These are phyloP conservation scores for Neoaliturus tenellus DNA, from an alignment of 2,888 invertebrate species.

Conservation along the genomic window DNA sequence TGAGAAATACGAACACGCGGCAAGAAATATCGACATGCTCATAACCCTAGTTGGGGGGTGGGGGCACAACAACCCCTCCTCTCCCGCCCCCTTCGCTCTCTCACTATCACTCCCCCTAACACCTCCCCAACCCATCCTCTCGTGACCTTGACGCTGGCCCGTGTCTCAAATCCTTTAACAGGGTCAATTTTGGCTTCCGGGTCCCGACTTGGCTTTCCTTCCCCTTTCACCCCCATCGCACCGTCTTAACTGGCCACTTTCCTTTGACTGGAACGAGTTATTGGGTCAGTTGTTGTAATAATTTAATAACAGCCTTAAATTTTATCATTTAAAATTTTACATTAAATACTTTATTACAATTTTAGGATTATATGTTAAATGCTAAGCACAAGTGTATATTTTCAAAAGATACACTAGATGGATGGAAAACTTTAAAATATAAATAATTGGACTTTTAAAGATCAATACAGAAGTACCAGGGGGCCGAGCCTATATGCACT, in stretches of 20 bases:
- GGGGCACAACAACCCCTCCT: conserved; percentile 7
- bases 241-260: background rate
- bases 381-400: too few species aligned
- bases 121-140: background rate
- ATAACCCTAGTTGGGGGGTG: conserved; percentile 46
- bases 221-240: background rate
- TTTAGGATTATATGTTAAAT: too few species aligned
- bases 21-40: conserved; percentile 52
- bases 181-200: conserved; percentile 53
- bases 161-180: conserved; percentile 51
- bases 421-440: too few species aligned
- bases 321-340: too few species aligned
- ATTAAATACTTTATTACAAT: too few species aligned
- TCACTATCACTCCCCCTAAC: background rate
- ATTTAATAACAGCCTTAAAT: too few species aligned
- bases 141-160: conserved; percentile 48
- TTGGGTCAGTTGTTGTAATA: too few species aligned
- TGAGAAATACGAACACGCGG: conserved; percentile 46
- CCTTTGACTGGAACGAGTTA: conserved; percentile 4
- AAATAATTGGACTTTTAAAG: too few species aligned
- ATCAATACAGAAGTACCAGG: too few species aligned
- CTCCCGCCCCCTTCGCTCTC: background rate
- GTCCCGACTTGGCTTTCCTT: background rate
- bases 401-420: too few species aligned
- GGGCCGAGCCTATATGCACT: too few species aligned